Percentiles rank a stretch among this genome's conserved stretches.
Conservation (phyloP, 2,113 vertebrate genomes). For the Pteropus alecto region DNA sequence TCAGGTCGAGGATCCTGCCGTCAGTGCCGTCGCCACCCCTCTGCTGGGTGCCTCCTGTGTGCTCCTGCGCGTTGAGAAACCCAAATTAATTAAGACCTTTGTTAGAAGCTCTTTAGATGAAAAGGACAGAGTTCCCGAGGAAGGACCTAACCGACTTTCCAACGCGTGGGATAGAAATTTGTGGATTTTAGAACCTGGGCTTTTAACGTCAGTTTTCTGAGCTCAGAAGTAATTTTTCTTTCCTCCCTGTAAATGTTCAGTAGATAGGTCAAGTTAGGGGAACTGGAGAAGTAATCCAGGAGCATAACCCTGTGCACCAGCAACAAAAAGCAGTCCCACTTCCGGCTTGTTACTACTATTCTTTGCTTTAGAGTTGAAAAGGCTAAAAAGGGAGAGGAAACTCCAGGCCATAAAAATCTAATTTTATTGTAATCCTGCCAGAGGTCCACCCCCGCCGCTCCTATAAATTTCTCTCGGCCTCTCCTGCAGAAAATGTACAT, state of each 20-base stretch:
- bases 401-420: conserved; percentile 53
- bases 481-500: conserved; percentile 17
- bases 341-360: background rate
- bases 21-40: background rate
- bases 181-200: background rate
- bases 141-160: background rate
- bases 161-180: background rate
- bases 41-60: background rate
- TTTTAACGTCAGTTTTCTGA: background rate
- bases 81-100: background rate
- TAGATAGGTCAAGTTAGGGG: background rate
- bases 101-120: background rate
- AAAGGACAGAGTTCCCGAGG: background rate
- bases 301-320: background rate
- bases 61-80: background rate
- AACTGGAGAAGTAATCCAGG: background rate
- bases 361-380: background rate
- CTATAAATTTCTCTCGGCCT: conserved; percentile 46
- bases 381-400: conserved; percentile 42
- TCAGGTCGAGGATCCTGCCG: fast-evolving
- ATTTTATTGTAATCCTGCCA: conserved; percentile 61
- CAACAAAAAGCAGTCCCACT: background rate
- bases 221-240: background rate
- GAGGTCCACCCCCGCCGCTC: conserved; percentile 27
- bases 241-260: background rate